Evolutionary conservation across 2,797 vertebrate genomes (phyloP).

Genomic region (Alcedo quadribrachys): DNA sequence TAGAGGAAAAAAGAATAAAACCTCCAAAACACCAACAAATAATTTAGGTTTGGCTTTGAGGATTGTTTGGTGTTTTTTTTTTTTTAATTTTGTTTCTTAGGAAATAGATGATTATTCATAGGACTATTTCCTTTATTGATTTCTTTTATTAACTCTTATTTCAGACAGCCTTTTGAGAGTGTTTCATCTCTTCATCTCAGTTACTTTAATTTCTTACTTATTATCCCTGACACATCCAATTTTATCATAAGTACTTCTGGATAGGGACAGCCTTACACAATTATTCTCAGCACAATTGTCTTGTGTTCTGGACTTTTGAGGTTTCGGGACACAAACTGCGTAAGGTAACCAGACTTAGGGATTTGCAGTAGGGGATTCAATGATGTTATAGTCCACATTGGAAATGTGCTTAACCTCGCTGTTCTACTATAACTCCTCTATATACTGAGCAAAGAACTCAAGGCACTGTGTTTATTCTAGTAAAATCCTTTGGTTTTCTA

Average conservation of each 20-base stretch:
- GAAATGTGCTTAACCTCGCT: neutral
- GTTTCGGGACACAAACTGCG: neutral
- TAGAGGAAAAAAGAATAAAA: neutral
- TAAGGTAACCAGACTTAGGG: neutral
- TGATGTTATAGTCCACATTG: neutral
- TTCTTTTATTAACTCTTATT: neutral
- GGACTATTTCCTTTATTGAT: neutral
- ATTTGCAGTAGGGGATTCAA: neutral
- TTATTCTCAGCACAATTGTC: neutral
- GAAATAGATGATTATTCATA: neutral
- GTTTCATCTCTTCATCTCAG: neutral
- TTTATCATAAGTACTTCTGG: neutral
- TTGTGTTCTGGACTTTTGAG: neutral
- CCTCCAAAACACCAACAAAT: rapidly evolving
- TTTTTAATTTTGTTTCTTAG: neutral
- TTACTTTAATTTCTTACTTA: neutral
- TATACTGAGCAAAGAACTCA: neutral
- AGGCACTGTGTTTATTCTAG: neutral
- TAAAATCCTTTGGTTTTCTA: neutral
- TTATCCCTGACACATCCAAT: neutral
- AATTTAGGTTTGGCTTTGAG: neutral
- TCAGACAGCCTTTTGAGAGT: neutral
- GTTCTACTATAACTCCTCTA: neutral
- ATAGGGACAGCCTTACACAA: neutral
- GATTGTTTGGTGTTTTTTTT: rapidly evolving